A percentile compares a stretch with the other conserved stretches of the same genome.
Conservation (phyloP, 2,797 vertebrate species). For the Onychomys arenicola region DNA sequence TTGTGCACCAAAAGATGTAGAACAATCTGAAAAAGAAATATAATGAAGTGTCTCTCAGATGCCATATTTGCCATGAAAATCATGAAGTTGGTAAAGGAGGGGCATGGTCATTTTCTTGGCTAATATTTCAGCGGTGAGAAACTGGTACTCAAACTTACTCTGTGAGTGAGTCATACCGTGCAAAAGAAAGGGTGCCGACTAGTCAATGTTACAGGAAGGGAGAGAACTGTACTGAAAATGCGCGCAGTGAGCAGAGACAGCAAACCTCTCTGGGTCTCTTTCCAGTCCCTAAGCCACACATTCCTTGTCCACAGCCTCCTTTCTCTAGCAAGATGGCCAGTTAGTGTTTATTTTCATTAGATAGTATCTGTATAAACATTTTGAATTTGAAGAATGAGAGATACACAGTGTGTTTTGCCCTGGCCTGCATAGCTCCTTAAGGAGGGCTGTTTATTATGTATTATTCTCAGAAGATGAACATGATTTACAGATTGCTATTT, state of each 20-base stretch:
- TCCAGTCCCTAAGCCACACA: neutral
- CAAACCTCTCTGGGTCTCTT: neutral
- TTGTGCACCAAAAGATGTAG: neutral
- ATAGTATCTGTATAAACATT: constrained; percentile 65
- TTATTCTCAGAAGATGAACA: constrained; percentile 62
- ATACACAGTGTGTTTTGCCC: constrained; percentile 43
- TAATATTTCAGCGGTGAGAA: neutral
- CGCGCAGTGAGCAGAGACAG: neutral
- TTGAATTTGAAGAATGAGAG: neutral
- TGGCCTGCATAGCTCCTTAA: constrained; percentile 46
- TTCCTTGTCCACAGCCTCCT: neutral
- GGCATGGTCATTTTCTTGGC: neutral
- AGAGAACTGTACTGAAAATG: neutral
- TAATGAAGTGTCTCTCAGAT: neutral
- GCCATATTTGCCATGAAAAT: neutral
- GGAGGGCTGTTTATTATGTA: constrained; percentile 56
- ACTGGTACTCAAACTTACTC: neutral
- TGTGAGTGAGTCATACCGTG: neutral
- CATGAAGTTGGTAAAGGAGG: neutral
- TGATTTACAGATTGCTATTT: constrained; percentile 68
- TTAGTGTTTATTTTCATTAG: constrained; percentile 18
- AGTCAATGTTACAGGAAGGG: neutral
- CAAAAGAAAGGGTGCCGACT: neutral
- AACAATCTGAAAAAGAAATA: neutral
- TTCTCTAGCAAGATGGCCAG: constrained; percentile 18